A percentile compares a stretch with the other conserved stretches of the same genome.
phyloP scores from a whole-genome alignment of 1,140 invertebrate genomes.

The Bombus turneri region DNA sequence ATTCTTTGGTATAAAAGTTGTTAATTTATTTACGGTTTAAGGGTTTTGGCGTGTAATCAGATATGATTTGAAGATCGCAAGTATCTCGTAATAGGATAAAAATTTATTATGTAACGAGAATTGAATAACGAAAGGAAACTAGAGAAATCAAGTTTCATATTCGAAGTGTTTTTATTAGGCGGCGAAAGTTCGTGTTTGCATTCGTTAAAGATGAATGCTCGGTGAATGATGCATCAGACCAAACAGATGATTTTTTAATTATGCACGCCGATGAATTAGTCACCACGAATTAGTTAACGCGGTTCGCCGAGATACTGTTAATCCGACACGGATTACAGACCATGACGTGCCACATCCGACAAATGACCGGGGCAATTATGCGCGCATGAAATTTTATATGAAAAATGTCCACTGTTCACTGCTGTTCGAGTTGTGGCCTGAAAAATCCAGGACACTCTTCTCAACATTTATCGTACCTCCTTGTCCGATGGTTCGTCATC shows the following conservation, averaged over 20 bases:
- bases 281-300: conserved; percentile 8
- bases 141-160: neutral
- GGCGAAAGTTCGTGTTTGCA: conserved; percentile 4
- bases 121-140: neutral
- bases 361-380: conserved; percentile 47
- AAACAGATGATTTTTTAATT: neutral
- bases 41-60: neutral
- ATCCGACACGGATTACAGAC: conserved; percentile 59
- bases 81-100: neutral
- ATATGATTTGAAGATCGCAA: neutral
- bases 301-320: conserved; percentile 51
- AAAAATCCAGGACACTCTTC: conserved; percentile 31
- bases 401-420: conserved; percentile 39
- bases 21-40: neutral
- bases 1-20: neutral
- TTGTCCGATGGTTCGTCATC: too few relatives aligned
- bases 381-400: conserved; percentile 48
- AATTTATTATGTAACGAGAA: neutral
- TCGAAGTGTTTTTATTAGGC: neutral
- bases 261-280: neutral
- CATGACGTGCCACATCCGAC: conserved; percentile 59
- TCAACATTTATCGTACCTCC: neutral
- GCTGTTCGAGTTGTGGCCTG: neutral
- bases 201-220: neutral
- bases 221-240: neutral